These are phyloP conservation scores for Chloroceryle inda DNA, from an alignment of 2,797 vertebrate species.

Conservation along the genomic window DNA sequence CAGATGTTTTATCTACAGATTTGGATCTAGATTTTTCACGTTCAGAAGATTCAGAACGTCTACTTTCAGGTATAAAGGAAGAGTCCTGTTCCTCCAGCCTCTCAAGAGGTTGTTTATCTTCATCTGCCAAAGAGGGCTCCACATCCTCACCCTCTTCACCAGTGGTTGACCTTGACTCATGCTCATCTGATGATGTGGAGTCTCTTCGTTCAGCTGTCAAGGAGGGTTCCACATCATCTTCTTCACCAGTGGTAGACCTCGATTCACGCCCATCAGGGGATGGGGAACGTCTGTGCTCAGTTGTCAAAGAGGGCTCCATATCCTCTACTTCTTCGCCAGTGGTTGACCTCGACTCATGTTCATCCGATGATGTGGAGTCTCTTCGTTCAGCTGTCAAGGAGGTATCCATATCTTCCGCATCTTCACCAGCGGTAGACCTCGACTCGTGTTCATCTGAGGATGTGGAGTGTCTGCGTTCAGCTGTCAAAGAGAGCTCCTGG, in stretches of 20 bases:
- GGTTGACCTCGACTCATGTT: slow-evolving; percentile 52
- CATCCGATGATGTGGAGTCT: slow-evolving; percentile 77
- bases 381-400: slow-evolving; percentile 77
- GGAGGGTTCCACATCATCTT: slow-evolving; percentile 54
- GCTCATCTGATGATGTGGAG: slow-evolving; percentile 41
- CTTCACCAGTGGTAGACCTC: slow-evolving; percentile 50
- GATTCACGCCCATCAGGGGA: slow-evolving; percentile 65
- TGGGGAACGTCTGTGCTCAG: slow-evolving; percentile 11
- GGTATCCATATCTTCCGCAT: slow-evolving; percentile 64
- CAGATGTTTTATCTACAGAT: slow-evolving; percentile 80
- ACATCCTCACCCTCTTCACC: slow-evolving; percentile 56
- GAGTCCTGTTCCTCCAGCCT: slow-evolving; percentile 70
- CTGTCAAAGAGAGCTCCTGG: background rate
- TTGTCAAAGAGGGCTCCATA: slow-evolving; percentile 8
- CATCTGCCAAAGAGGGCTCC: slow-evolving; percentile 14
- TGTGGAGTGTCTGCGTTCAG: slow-evolving; percentile 44
- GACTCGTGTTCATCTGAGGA: slow-evolving; percentile 62
- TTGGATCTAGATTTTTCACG: slow-evolving; percentile 88
- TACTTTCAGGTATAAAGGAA: slow-evolving; percentile 79
- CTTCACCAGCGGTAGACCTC: slow-evolving; percentile 52
- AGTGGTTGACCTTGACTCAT: slow-evolving; percentile 46
- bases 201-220: slow-evolving; percentile 55
- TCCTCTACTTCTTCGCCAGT: slow-evolving; percentile 56
- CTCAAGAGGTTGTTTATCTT: slow-evolving; percentile 76
- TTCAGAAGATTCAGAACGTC: slow-evolving; percentile 89